These are phyloP conservation scores for Lutjanus argentimaculatus DNA, from an alignment of 2,797 vertebrate genomes.

Conservation along the genomic window DNA sequence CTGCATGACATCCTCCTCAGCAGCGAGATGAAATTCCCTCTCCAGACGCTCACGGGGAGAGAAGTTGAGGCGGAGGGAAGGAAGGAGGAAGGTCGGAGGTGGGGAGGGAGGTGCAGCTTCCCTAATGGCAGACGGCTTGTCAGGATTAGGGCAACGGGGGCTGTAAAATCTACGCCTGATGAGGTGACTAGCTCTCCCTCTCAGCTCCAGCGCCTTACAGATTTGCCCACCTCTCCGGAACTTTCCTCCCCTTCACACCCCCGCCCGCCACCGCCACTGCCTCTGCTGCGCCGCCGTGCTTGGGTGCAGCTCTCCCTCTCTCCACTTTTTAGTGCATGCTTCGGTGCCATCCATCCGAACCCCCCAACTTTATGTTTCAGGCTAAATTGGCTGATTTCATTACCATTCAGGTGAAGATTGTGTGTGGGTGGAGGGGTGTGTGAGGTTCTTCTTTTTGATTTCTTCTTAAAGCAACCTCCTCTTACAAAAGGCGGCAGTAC, in stretches of 20 bases:
- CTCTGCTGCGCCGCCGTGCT: constrained; percentile 43
- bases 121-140: constrained; percentile 82
- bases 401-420: constrained; percentile 85
- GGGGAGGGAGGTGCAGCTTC: constrained; percentile 48
- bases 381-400: constrained; percentile 87
- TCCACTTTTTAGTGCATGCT: constrained; percentile 73
- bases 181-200: constrained; percentile 79
- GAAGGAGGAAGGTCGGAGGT: constrained; percentile 16
- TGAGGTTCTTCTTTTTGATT: constrained; percentile 22
- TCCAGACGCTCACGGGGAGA: constrained; percentile 1
- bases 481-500: neutral
- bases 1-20: constrained; percentile 57
- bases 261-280: constrained; percentile 14
- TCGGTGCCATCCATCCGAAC: constrained; percentile 62
- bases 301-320: constrained; percentile 50
- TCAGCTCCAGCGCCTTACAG: constrained; percentile 74
- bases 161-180: constrained; percentile 81
- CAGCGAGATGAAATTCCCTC: constrained; percentile 39
- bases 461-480: constrained; percentile 42
- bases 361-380: constrained; percentile 75
- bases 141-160: constrained; percentile 86
- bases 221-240: constrained; percentile 80
- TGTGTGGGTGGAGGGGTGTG: neutral
- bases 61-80: neutral
- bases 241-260: constrained; percentile 40